phyloP scores from a whole-genome alignment of 1,140 invertebrate genomes.

The Aphelinus certus region DNA sequence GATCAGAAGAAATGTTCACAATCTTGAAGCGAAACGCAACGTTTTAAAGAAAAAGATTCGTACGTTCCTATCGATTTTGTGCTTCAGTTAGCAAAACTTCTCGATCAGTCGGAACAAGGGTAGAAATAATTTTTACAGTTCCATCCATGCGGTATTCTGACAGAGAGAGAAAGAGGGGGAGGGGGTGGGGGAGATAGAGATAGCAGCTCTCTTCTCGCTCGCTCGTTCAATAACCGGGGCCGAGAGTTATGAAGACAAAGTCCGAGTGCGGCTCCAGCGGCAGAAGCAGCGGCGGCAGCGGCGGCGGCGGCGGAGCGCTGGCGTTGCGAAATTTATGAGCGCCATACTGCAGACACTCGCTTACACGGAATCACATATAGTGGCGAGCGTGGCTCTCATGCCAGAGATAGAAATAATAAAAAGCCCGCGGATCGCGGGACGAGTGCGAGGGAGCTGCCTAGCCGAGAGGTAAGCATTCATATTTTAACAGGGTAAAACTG shows the following conservation, averaged over 20 bases:
- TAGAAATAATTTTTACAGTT: background rate
- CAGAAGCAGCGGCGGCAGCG: constrained; percentile 1
- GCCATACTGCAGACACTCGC: constrained; percentile 32
- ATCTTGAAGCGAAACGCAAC: too few relatives aligned
- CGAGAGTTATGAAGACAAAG: constrained; percentile 45
- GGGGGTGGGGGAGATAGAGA: background rate
- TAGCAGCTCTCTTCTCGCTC: background rate
- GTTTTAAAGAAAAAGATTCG: too few relatives aligned
- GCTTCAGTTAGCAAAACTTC: too few relatives aligned
- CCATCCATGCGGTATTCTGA: background rate
- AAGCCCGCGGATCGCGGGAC: background rate
- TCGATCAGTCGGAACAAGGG: too few relatives aligned
- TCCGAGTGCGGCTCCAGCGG: constrained; percentile 30
- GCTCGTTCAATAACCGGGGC: constrained; percentile 43
- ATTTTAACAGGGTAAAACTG: constrained; percentile 2
- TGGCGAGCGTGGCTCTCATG: too few relatives aligned
- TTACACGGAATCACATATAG: background rate
- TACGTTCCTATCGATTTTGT: too few relatives aligned
- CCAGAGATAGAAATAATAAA: constrained; percentile 11
- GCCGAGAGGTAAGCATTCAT: background rate
- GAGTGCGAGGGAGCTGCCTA: background rate
- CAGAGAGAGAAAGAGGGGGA: background rate
- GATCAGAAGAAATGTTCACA: too few relatives aligned
- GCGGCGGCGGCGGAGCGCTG: background rate
- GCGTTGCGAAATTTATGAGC: constrained; percentile 50